phyloP scores from a whole-genome alignment of 2,888 invertebrate genomes.

The Frankliniella fusca region DNA sequence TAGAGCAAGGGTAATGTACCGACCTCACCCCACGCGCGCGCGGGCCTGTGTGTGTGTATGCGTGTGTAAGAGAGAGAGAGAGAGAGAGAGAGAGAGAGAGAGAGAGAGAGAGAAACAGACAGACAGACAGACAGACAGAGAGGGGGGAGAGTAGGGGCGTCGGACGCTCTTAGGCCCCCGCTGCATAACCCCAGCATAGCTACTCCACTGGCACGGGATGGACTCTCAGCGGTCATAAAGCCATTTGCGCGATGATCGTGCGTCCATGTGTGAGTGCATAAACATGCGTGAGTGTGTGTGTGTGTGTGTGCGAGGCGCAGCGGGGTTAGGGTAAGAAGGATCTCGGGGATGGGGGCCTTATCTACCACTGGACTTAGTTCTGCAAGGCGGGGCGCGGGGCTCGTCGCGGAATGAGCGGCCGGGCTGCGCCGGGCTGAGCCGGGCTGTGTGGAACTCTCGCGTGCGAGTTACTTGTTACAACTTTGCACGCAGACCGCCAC shows the following conservation, averaged over 20 bases:
- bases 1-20: too few species aligned
- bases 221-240: conserved; percentile 5
- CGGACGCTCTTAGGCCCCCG: background rate
- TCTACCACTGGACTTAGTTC: conserved; percentile 12
- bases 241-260: background rate
- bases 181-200: background rate
- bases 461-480: conserved; percentile 24
- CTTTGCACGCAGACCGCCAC: conserved; percentile 15
- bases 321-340: background rate
- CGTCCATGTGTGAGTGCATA: background rate
- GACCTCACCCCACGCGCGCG: background rate
- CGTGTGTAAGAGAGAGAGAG: too few species aligned
- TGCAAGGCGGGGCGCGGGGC: background rate
- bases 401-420: background rate
- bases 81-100: too few species aligned
- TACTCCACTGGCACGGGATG: background rate
- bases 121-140: background rate
- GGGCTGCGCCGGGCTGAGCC: too few species aligned
- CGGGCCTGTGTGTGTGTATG: background rate
- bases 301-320: background rate
- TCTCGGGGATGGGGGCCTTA: background rate
- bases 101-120: too few species aligned
- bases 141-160: background rate
- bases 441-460: conserved; percentile 1
- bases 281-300: background rate